These are phyloP conservation scores for Scaptodrosophila latifasciaeformis DNA, from an alignment of 2,888 invertebrate species.

Conservation along the genomic window DNA sequence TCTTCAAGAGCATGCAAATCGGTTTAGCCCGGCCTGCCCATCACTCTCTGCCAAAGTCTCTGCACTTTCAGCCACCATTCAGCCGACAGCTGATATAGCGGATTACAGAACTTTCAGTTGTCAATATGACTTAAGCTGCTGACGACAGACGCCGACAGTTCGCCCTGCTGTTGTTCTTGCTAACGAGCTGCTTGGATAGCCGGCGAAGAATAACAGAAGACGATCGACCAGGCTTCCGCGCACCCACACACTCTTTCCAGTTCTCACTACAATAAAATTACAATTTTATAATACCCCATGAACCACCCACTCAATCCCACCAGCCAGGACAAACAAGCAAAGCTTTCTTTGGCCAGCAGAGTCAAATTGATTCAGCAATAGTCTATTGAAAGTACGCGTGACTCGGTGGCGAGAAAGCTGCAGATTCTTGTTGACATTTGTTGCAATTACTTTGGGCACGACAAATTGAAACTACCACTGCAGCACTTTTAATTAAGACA, in stretches of 20 bases:
- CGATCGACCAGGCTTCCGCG: background rate
- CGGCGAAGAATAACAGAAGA: slow-evolving; percentile 57
- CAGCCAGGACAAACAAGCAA: background rate
- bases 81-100: slow-evolving; percentile 17
- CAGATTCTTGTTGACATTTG: slow-evolving; percentile 15
- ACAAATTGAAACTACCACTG: no score
- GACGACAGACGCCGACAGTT: slow-evolving; percentile 29
- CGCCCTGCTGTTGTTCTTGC: slow-evolving; percentile 19
- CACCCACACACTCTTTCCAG: background rate
- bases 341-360: background rate
- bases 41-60: background rate
- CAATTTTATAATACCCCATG: slow-evolving; percentile 37
- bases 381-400: background rate
- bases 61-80: background rate
- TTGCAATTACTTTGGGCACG: slow-evolving; percentile 41
- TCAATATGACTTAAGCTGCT: slow-evolving; percentile 38
- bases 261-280: slow-evolving; percentile 16
- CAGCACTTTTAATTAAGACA: no score
- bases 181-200: slow-evolving; percentile 54
- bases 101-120: slow-evolving; percentile 41
- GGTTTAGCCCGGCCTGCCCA: slow-evolving; percentile 25
- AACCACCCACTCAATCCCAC: background rate
- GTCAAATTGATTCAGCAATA: slow-evolving; percentile 40
- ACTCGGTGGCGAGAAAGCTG: background rate
- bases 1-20: slow-evolving; percentile 35